These are phyloP conservation scores for Heliopora coerulea DNA, from an alignment of 92 coral and sea anemone species.

Conservation along the genomic window DNA sequence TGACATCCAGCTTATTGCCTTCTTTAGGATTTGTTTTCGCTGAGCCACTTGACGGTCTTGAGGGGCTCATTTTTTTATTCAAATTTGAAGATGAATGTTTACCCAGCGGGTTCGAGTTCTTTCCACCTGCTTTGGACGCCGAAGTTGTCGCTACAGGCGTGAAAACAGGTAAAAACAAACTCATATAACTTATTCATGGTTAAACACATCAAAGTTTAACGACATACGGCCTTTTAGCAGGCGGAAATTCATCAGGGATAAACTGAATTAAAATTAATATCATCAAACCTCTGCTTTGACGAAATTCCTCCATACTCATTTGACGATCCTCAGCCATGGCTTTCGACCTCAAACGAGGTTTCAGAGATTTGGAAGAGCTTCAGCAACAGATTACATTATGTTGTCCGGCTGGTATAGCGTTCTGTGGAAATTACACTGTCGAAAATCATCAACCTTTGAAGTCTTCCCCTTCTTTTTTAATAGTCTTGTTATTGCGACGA, in stretches of 20 bases:
- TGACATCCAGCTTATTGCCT: slow-evolving; percentile 50
- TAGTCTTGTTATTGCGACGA: slow-evolving; percentile 16
- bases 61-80: slow-evolving; percentile 24
- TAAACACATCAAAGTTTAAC: background rate
- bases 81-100: slow-evolving; percentile 15
- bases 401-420: background rate
- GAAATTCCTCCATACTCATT: background rate
- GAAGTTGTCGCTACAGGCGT: slow-evolving; percentile 49
- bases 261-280: background rate
- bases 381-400: background rate
- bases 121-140: slow-evolving; percentile 33
- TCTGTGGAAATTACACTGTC: background rate
- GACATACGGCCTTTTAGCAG: background rate
- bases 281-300: background rate
- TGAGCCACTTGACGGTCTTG: slow-evolving; percentile 54
- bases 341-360: background rate
- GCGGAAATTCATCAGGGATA: background rate
- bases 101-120: slow-evolving; percentile 24
- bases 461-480: background rate
- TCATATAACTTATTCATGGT: background rate
- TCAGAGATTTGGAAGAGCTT: background rate
- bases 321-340: background rate
- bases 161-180: slow-evolving; percentile 8
- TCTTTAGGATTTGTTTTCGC: slow-evolving; percentile 45
- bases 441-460: background rate